Evolutionary conservation across 2,797 vertebrate species (phyloP).

Genomic region (Pagetopsis macropterus): DNA sequence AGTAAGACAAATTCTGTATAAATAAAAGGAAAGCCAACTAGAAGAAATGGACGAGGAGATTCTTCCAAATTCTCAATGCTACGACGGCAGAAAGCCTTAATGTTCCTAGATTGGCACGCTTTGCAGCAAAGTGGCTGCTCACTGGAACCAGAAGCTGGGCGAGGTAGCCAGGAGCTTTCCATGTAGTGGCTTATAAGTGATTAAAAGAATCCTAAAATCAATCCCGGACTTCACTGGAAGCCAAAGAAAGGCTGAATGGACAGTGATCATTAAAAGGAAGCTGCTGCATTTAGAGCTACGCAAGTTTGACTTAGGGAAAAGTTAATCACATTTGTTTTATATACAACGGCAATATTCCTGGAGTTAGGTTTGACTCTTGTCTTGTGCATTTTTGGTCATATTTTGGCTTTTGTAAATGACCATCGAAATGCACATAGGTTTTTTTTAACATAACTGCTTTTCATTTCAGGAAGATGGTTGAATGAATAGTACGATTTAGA

Average conservation of each 20-base stretch:
- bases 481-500: conserved; percentile 5
- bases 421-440: not conserved
- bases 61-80: not conserved
- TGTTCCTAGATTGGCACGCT: not conserved
- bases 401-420: not conserved
- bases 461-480: not conserved
- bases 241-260: not conserved
- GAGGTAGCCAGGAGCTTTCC: not conserved
- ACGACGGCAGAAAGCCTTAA: not conserved
- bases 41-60: too few relatives aligned
- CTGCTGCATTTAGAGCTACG: not conserved
- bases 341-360: too few relatives aligned
- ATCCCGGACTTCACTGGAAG: not conserved
- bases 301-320: not conserved
- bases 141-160: not conserved
- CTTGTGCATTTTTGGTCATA: not conserved
- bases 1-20: too few relatives aligned
- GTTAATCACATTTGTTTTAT: too few relatives aligned
- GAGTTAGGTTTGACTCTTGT: too few relatives aligned
- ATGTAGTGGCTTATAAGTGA: not conserved
- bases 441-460: not conserved
- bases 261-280: not conserved
- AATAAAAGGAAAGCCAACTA: too few relatives aligned
- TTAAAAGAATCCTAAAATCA: not conserved
- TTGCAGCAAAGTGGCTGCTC: not conserved